These are phyloP conservation scores for Platycercus adscitus DNA, from an alignment of 2,113 vertebrate species.

Conservation along the genomic window DNA sequence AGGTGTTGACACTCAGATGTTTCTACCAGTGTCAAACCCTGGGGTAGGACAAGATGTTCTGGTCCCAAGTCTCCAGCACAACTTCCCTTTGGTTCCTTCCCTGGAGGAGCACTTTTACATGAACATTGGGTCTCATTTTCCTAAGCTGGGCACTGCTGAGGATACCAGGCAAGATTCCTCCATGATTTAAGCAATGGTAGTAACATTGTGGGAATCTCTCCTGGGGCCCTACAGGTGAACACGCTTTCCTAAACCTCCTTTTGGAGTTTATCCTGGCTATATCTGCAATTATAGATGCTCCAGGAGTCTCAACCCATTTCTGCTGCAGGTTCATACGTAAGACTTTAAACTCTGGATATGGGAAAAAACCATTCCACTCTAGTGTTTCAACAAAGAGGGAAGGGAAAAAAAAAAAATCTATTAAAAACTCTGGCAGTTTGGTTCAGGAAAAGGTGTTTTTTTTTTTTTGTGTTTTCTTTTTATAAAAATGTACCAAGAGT, in stretches of 20 bases:
- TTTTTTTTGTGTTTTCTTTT: conserved; percentile 17
- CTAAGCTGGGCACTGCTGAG: background rate
- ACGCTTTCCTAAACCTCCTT: background rate
- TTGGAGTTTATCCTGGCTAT: background rate
- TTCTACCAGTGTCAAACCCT: background rate
- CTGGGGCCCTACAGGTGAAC: background rate
- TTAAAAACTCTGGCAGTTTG: conserved; percentile 58
- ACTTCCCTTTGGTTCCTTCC: background rate
- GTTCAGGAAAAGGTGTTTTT: conserved; percentile 26
- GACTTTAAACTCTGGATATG: background rate
- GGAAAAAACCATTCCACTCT: background rate
- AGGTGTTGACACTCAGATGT: background rate
- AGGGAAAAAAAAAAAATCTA: conserved; percentile 63
- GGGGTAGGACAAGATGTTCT: background rate
- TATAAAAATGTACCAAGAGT: conserved; percentile 72
- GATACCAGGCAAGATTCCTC: background rate
- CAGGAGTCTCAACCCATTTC: background rate
- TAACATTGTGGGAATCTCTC: background rate
- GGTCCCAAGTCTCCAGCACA: background rate
- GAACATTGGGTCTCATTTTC: background rate
- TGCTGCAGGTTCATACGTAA: background rate
- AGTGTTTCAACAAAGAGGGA: background rate
- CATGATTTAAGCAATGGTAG: background rate
- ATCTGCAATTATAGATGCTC: background rate
- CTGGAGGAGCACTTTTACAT: background rate